phyloP scores from a whole-genome alignment of 2,888 invertebrate species.

The Oligia latruncula region DNA sequence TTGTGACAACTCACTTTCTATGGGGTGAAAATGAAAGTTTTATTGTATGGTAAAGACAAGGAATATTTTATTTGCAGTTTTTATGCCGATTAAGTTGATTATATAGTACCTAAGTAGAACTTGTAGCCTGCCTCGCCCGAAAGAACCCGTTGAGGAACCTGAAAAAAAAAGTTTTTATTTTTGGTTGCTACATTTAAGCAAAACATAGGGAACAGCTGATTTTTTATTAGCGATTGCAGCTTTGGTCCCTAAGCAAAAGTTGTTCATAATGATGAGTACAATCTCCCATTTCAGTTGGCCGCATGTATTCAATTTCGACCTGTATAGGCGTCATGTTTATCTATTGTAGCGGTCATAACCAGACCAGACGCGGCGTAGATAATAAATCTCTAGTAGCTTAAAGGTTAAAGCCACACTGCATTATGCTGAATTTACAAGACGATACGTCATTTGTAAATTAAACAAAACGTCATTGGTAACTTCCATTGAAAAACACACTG shows the following conservation, averaged over 20 bases:
- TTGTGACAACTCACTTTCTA: constrained; percentile 58
- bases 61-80: constrained; percentile 18
- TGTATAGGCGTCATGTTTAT: too few relatives aligned
- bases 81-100: not conserved
- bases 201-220: too few relatives aligned
- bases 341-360: too few relatives aligned
- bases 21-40: constrained; percentile 57
- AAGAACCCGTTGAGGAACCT: not conserved
- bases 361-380: too few relatives aligned
- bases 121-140: not conserved
- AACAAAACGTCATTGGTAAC: not conserved
- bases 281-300: too few relatives aligned
- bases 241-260: too few relatives aligned
- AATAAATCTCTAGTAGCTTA: too few relatives aligned
- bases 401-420: not conserved
- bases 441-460: not conserved
- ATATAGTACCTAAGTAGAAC: not conserved
- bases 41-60: constrained; percentile 10
- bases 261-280: too few relatives aligned
- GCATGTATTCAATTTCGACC: too few relatives aligned
- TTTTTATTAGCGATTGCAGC: too few relatives aligned
- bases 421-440: not conserved
- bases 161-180: not conserved
- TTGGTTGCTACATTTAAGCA: not conserved
- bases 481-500: not conserved